A percentile compares a stretch with the other conserved stretches of the same genome.
Conservation (phyloP, 2,888 invertebrate species). For the Tridacna crocea region DNA sequence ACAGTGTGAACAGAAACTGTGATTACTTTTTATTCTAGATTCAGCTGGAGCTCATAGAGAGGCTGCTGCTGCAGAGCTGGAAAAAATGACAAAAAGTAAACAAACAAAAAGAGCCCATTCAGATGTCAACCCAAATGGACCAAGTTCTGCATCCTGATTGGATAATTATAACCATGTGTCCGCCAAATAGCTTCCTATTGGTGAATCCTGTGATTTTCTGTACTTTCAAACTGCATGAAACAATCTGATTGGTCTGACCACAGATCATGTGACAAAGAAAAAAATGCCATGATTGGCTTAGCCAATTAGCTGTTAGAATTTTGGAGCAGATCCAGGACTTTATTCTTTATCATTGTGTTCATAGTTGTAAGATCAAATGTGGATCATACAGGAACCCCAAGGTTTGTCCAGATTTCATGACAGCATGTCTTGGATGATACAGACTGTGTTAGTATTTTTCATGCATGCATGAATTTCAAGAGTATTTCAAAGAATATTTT, state of each 20-base stretch:
- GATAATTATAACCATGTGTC: conserved; percentile 46
- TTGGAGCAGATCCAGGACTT: conserved; percentile 14
- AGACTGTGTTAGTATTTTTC: not conserved
- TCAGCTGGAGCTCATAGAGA: conserved; percentile 89
- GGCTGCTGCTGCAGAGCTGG: conserved; percentile 89
- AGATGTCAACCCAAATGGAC: conserved; percentile 72
- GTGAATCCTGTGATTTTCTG: conserved; percentile 60
- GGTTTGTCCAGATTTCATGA: not conserved
- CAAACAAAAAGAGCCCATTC: conserved; percentile 66
- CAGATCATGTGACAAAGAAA: conserved; percentile 54
- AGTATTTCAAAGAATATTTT: not conserved
- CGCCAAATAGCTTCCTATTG: conserved; percentile 55
- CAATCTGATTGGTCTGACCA: conserved; percentile 56
- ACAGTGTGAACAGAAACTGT: not conserved
- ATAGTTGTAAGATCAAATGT: conserved; percentile 22
- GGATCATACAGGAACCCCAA: conserved; percentile 5
- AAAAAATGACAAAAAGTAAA: conserved; percentile 89
- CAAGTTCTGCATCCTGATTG: conserved; percentile 69
- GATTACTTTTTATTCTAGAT: conserved; percentile 85
- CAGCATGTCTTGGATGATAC: no score
- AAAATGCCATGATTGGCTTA: conserved; percentile 48
- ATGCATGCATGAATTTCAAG: not conserved
- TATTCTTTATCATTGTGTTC: conserved; percentile 26
- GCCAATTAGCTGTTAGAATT: conserved; percentile 9
- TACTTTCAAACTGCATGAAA: conserved; percentile 39